Evolutionary conservation across 2,113 vertebrate genomes (phyloP), one percentile per base, ranked within the genome.

Genomic region (Syrrhaptes paradoxus): DNA sequence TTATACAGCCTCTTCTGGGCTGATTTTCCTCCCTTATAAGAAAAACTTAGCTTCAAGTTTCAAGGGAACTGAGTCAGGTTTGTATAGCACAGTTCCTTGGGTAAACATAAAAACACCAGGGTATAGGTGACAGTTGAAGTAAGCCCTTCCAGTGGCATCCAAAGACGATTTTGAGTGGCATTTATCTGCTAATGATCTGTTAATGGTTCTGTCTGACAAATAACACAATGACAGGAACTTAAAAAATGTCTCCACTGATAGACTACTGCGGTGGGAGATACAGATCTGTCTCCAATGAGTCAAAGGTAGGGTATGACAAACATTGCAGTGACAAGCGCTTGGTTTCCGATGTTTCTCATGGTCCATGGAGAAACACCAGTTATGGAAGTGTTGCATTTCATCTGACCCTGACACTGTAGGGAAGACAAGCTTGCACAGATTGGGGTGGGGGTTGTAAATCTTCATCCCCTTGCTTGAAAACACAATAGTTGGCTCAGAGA

Each of bases 361-460:
- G 31, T 57, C 82, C 74, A 3, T 74, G 68, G 43, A 96, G 94
- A 94, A 96, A 87, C 45, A 96, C 94, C 94, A 93, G 84, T 95
- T 97, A 94, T 96, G 95, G 95, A 96, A 97, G 87, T 93, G 66
- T 49, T 95, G 62, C 24, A 76, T 94, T 95, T 75, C 68, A 32
- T 87, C 62, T 68, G 55, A 80, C 46, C 66, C 68, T 34, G 48
- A 38, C 41, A n/a, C 31, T 52, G 77, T 19, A 85, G 84, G 84
- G 52, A 85, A 78, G 61, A 90, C 52, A 71, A 87, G 49, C 18
- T 81, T 92, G 81, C 88, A 92, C 26, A 90, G 29, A 65, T 59
- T 3, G 0, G 51, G 48, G 48, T 93, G 71, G 11, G 19, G 45
- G 82, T 17, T 71, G 57, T 77, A 63, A 92, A 81, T 90, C 72